Evolutionary conservation across 1,140 invertebrate species (phyloP), one percentile per base, ranked within the genome.

Genomic region (Metaphire vulgaris): DNA sequence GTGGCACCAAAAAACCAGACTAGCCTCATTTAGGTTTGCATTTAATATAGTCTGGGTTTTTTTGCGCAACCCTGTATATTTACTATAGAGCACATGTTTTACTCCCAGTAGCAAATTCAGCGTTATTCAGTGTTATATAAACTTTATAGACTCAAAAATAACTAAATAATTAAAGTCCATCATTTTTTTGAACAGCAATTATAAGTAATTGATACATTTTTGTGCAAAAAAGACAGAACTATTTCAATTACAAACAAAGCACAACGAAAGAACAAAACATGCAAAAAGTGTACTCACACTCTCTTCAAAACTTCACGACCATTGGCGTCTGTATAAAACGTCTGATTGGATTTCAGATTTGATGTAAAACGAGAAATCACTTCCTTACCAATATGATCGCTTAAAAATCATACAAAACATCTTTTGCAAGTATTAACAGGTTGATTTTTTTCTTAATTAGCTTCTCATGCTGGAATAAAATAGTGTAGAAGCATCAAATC

Each of bases 251-350:
- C n/a, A 68, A 29, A 6, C 67, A 68, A 1, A 31, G 28, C 32
- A 71, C n/a, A 6, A 32, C 69, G 26, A 71, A 0, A 32, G 1
- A 2, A 71, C 32, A 41, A 6, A 6, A 64, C 28, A 41, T 73
- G 6, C 14, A 69, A 73, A 73, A 73, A 56, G 6, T 56, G 41
- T 56, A n/a, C 80, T 80, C 80, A 87, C 75, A 88, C 86, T 72
- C 96, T 88, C 80, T 91, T 89, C 33, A 98, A 81, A 83, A 94
- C 90, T 86, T 98, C 93, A 64, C 96, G 87, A 0, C 95, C 96
- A 86, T 98, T 99, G 0, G 94, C 91, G 84, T 99, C 97, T 0
- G 96, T 99, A 82, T 92, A 96, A 84, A 98, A 98, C 0, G 88
- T 86, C 0, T 88, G 89, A 1, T 90, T 86, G 0, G 90, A 90